Percentiles rank a stretch among this genome's conserved stretches.
Evolutionary conservation across 2,797 vertebrate genomes (phyloP).

Genomic region (Hippopotamyrus pictus): DNA sequence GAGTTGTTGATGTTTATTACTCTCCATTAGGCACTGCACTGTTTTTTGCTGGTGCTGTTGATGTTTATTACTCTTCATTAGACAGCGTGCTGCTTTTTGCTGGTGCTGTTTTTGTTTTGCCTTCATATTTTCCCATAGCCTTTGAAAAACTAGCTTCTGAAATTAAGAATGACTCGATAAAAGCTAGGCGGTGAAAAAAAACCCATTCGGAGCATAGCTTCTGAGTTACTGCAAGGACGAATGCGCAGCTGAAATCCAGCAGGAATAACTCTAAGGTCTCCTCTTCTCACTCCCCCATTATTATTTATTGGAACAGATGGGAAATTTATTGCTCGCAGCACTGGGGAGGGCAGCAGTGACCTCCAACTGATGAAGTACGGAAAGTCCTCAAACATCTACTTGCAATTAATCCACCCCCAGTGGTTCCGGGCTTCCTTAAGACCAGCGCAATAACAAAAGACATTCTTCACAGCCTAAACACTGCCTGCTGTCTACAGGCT

Average conservation of each 20-base stretch:
- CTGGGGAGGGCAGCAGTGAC: neutral
- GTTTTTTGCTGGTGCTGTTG: neutral
- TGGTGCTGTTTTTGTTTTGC: neutral
- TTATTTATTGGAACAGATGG: constrained; percentile 8
- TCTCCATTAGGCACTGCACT: neutral
- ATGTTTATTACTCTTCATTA: neutral
- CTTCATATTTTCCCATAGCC: neutral
- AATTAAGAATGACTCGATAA: neutral
- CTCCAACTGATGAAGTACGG: neutral
- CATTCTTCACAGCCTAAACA: neutral
- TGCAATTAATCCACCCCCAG: neutral
- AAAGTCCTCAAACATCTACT: neutral
- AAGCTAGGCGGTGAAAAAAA: neutral
- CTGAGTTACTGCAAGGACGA: constrained; percentile 5
- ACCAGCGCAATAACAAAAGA: neutral
- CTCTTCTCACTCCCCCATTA: neutral
- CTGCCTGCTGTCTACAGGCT: neutral
- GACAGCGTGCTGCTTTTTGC: neutral
- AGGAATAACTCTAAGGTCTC: constrained; percentile 1
- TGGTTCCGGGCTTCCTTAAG: neutral
- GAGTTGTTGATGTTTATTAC: neutral
- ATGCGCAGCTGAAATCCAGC: neutral
- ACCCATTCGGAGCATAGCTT: neutral
- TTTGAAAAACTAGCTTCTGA: neutral
- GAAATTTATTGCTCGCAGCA: constrained; percentile 1